Percentiles rank a stretch among this genome's conserved stretches.
Evolutionary conservation across 1,140 invertebrate species (phyloP).

Genomic region (Hormaphis cornu): DNA sequence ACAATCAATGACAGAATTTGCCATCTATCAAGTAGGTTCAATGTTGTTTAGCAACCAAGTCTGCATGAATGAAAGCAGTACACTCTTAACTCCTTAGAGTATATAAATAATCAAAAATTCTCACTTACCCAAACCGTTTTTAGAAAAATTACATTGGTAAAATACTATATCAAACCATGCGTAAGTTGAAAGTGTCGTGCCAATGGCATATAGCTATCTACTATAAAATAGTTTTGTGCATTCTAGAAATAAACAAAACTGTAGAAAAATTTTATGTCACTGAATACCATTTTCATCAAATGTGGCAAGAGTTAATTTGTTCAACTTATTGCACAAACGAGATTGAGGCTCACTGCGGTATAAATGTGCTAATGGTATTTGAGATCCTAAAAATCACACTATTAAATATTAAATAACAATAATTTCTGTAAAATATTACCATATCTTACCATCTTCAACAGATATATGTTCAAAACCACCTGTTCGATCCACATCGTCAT

Average conservation of each 20-base stretch:
- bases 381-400: conserved; percentile 28
- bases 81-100: too few species aligned
- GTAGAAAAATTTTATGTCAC: not conserved
- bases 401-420: conserved; percentile 14
- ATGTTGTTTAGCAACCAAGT: too few species aligned
- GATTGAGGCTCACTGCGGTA: conserved; percentile 40
- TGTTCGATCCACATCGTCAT: conserved; percentile 37
- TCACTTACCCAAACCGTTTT: too few species aligned
- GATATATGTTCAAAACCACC: conserved; percentile 40
- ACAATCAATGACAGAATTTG: too few species aligned
- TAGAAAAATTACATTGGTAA: too few species aligned
- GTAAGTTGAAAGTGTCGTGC: not conserved
- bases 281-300: conserved; percentile 76
- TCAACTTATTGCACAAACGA: conserved; percentile 72
- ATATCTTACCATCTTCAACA: conserved; percentile 42
- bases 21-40: too few species aligned
- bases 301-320: conserved; percentile 73
- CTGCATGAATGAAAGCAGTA: too few species aligned
- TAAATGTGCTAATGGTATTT: conserved; percentile 41
- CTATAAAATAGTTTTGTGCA: not conserved
- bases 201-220: not conserved
- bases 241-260: not conserved
- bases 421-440: not conserved
- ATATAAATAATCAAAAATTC: too few species aligned
- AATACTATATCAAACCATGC: too few species aligned